These are phyloP conservation scores for Syrmaticus mikado DNA, from an alignment of 2,113 vertebrate species.

Conservation along the genomic window DNA sequence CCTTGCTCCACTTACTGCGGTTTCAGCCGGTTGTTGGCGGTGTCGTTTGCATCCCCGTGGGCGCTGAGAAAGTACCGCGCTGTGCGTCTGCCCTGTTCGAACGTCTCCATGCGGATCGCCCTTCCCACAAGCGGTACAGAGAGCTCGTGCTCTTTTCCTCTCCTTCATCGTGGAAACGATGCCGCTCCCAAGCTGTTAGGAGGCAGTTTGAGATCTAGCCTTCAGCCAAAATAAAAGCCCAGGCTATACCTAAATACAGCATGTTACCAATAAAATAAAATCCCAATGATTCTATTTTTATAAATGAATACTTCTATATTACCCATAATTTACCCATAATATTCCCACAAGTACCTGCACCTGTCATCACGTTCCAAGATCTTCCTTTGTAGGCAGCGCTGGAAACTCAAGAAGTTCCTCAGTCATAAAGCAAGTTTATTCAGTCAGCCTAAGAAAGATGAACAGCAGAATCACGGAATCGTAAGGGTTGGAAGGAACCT, in stretches of 20 bases:
- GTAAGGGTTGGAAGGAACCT: no score
- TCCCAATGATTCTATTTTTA: neutral
- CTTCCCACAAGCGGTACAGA: neutral
- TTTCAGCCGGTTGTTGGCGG: neutral
- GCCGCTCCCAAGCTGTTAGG: neutral
- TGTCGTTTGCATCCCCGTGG: accelerated
- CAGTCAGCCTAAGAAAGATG: neutral
- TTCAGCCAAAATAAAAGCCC: neutral
- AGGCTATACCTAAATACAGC: neutral
- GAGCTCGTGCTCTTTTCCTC: no score
- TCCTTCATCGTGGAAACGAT: neutral
- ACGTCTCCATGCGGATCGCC: accelerated
- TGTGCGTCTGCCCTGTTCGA: accelerated
- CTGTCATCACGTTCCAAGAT: neutral
- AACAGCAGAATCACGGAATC: no score
- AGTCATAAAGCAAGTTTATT: neutral
- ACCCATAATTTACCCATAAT: neutral
- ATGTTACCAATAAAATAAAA: no score
- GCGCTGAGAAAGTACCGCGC: accelerated
- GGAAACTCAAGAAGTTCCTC: neutral
- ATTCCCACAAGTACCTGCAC: neutral
- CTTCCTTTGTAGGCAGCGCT: accelerated
- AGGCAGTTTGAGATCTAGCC: neutral
- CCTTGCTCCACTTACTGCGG: neutral
- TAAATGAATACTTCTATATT: no score